Percentiles rank a stretch among this genome's conserved stretches.
Evolutionary conservation across 2,797 vertebrate genomes (phyloP).

Genomic region (Pteronotus mesoamericanus): DNA sequence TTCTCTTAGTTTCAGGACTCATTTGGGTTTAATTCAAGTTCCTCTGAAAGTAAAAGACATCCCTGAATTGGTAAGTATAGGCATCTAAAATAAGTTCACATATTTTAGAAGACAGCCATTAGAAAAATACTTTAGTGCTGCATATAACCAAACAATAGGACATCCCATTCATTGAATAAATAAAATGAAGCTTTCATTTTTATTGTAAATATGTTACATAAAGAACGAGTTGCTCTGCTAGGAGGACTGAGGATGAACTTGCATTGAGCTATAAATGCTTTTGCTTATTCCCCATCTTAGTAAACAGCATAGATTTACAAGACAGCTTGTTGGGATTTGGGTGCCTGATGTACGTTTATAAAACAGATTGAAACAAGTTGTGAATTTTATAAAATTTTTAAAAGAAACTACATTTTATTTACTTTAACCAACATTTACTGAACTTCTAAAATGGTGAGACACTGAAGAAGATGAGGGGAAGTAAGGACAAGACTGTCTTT

Average conservation of each 20-base stretch:
- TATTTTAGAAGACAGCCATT: conserved; percentile 10
- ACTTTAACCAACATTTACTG: not conserved
- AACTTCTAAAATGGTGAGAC: not conserved
- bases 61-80: conserved; percentile 89
- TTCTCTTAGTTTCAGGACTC: conserved; percentile 87
- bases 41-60: conserved; percentile 92
- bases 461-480: not conserved
- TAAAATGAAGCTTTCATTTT: not conserved
- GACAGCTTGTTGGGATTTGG: not conserved
- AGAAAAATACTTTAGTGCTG: not conserved
- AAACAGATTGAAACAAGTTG: conserved; percentile 9
- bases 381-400: conserved; percentile 7
- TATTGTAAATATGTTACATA: not conserved
- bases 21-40: conserved; percentile 96
- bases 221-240: not conserved
- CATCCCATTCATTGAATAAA: not conserved
- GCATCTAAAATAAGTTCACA: not conserved
- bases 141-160: not conserved
- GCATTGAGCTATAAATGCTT: not conserved
- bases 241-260: not conserved
- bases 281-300: not conserved
- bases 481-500: not conserved
- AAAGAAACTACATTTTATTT: not conserved
- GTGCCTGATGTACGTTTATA: not conserved
- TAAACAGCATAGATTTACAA: conserved; percentile 8